Evolutionary conservation across 1,140 invertebrate species (phyloP), one percentile per base, ranked within the genome.

Genomic region (Pseudobourletiella spinata): DNA sequence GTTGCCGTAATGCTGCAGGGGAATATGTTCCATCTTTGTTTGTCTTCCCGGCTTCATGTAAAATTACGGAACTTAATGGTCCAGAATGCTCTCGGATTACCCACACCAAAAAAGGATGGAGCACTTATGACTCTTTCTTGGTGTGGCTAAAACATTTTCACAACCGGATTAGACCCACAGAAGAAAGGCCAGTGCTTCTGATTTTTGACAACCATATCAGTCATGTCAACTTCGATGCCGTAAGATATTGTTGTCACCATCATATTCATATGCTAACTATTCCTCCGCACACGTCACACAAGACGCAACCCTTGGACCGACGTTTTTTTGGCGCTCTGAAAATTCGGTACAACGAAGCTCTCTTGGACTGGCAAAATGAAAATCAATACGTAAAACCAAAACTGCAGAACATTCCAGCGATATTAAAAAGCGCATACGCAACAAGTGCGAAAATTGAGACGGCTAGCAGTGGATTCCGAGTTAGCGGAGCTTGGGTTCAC

Each of bases 261-360:
- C 71, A 73, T 30, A 73, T 77, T 48, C 57, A 72, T 44, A 42
- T 76, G 57, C 43, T 77, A 42, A 71, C 71, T 22, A 68, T 77
- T 48, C 73, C 71, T 51, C 74, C 73, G 8, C 73, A 77, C 66
- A 72, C 69, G 25, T 71, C 73, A 43, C 73, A 77, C 59, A 73
- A 72, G 61, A 65, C 77, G 18, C 75, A 77, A 54, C 76, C 76
- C 2, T 66, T 78, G 16, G 76, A 76, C 67, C 48, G 61, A 29
- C 63, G 54, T 63, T 72, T 76, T 66, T 75, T 71, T 66, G 70
- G 70, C 1, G 71, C 75, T 22, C 72, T 78, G 3, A 79, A 79
- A 71, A 70, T 32, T 11, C 68, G 73, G 24, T 78, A 75, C 57
- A 72, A 73, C 61, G 68, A 72, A 61, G 73, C 6, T 4, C 44